A percentile compares a stretch with the other conserved stretches of the same genome.
Conservation (phyloP, 1,140 invertebrate species). For the Ostrea denselamellosa region DNA sequence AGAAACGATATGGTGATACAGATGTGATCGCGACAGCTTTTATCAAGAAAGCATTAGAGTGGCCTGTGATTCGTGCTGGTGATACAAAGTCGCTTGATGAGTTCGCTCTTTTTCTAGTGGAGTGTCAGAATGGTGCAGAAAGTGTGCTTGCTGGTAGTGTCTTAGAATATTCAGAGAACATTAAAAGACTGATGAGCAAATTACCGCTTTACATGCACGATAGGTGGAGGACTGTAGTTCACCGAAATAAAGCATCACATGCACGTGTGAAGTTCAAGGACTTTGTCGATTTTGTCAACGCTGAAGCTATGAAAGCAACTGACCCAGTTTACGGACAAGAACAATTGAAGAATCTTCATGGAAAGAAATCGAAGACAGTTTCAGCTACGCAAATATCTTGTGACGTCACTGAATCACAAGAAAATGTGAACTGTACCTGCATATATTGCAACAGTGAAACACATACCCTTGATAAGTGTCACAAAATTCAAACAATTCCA, state of each 20-base stretch:
- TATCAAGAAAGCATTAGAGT: slow-evolving; percentile 54
- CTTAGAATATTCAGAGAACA: slow-evolving; percentile 55
- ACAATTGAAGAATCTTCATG: neutral
- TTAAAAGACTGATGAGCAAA: slow-evolving; percentile 50
- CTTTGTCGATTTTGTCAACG: slow-evolving; percentile 51
- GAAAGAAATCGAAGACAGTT: neutral
- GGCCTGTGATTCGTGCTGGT: slow-evolving; percentile 44
- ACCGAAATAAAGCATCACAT: slow-evolving; percentile 27
- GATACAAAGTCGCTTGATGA: slow-evolving; percentile 49
- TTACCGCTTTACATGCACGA: slow-evolving; percentile 52
- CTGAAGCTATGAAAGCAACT: slow-evolving; percentile 49
- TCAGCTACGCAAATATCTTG: neutral
- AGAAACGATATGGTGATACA: slow-evolving; percentile 55
- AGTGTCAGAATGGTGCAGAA: slow-evolving; percentile 51
- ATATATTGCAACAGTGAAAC: slow-evolving; percentile 35
- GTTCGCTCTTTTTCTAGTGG: slow-evolving; percentile 52
- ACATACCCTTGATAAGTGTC: slow-evolving; percentile 41
- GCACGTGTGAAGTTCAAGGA: slow-evolving; percentile 19
- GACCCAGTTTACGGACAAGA: slow-evolving; percentile 47
- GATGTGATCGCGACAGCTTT: slow-evolving; percentile 55
- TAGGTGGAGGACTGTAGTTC: slow-evolving; percentile 49
- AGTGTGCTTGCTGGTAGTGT: slow-evolving; percentile 41
- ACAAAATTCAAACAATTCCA: neutral
- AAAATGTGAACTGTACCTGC: slow-evolving; percentile 21
- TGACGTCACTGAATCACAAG: neutral